Percentiles rank a stretch among this genome's conserved stretches.
Conservation (phyloP, 2,888 invertebrate genomes). For the Schizotus pectinicornis region DNA sequence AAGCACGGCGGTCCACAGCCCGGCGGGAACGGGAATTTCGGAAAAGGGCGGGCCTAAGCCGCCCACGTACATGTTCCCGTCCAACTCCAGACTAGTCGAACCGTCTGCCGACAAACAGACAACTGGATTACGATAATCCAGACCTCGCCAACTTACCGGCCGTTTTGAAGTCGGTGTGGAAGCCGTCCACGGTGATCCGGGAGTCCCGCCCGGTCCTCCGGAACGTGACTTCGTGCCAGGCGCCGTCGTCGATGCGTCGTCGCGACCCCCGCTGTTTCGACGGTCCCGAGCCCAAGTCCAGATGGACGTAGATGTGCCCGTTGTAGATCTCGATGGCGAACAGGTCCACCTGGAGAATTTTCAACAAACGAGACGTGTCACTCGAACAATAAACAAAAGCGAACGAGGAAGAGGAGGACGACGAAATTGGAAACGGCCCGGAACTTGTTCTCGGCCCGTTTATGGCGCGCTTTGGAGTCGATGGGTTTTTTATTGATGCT, state of each 20-base stretch:
- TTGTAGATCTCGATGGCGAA: slow-evolving; percentile 94
- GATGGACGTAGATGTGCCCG: slow-evolving; percentile 90
- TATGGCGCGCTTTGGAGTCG: too few relatives aligned
- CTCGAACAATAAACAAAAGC: too few relatives aligned
- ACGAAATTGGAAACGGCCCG: too few relatives aligned
- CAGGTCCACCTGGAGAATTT: slow-evolving; percentile 75
- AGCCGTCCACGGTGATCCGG: slow-evolving; percentile 86
- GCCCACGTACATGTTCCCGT: slow-evolving; percentile 87
- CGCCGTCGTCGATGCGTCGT: slow-evolving; percentile 85
- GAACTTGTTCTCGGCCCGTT: too few relatives aligned
- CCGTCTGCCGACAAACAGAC: slow-evolving; percentile 65
- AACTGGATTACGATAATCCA: slow-evolving; percentile 23
- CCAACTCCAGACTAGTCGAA: slow-evolving; percentile 85
- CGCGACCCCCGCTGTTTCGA: slow-evolving; percentile 84
- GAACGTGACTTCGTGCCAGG: slow-evolving; percentile 90
- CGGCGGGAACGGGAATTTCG: slow-evolving; percentile 78
- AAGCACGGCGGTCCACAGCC: slow-evolving; percentile 89
- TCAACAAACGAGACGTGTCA: neutral
- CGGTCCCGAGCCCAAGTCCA: slow-evolving; percentile 91
- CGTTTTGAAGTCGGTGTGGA: slow-evolving; percentile 86
- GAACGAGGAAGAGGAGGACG: too few relatives aligned
- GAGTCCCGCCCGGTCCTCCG: slow-evolving; percentile 84
- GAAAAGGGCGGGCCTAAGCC: slow-evolving; percentile 84
- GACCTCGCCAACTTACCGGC: slow-evolving; percentile 65
- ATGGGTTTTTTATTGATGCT: too few relatives aligned